Evolutionary conservation across 2,888 invertebrate genomes (phyloP), one percentile per base, ranked within the genome.

Genomic region (Merodon equestris): DNA sequence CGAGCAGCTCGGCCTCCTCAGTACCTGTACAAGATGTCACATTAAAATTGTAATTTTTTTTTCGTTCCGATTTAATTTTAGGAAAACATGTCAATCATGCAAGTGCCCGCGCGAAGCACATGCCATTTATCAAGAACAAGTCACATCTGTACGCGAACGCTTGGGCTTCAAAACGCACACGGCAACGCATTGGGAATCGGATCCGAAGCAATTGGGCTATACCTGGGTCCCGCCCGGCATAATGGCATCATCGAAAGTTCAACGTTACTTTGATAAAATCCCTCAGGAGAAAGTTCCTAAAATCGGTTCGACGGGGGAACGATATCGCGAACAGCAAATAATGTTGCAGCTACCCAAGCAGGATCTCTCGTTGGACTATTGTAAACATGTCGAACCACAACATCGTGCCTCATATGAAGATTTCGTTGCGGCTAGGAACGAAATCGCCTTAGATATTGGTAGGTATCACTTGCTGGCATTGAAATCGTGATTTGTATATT

Each of bases 401-500:
- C 93, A 95, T 86, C 92, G 92, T 85, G 92, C 93, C 83, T 94
- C 95, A 85, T 98, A 95, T 88, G 95, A 97, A 89, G 97, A 98
- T 89, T 99, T 99, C 89, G 94, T 98, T 83, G 93, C 96, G 57
- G 95, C 96, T 63, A 92, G 99, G 60, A 98, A 99, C 89, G 97
- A 97, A 90, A 95, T 97, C 84, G 97, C 98, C 44, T 91, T 99
- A 86, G 99, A 98, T 89, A 96, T 99, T 86, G 99, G 96, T 89
- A 87, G 85, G 86, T 88, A 14, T 7, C 9, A n/a, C 27, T 9
- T 10, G 27, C 10, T 7, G 13, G 15, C 9, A 3, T 1, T 36
- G 9, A 13, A 38, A 19, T 15, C 10, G 27, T 27, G 27, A 27
- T 27, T 9, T n/a, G n/a, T 44, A 12, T 12, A 38, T 5, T 1